Conservation (phyloP, 2,113 vertebrate species). For the Melanostigma gelatinosum region DNA sequence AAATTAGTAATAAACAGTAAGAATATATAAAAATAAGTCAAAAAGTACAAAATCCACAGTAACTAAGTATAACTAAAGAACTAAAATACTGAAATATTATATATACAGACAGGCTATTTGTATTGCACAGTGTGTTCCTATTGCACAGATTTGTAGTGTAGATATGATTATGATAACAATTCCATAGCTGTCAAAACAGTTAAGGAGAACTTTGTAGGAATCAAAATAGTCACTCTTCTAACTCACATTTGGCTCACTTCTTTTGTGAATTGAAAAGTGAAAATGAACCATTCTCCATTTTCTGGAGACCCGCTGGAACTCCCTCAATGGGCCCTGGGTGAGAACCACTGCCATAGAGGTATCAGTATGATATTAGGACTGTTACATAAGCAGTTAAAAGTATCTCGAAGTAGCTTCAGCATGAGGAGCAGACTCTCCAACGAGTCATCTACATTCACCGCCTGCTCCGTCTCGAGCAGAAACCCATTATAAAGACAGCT, state of each 20-base stretch:
- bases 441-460: background rate
- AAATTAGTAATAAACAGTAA: too few relatives aligned
- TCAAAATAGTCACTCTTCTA: background rate
- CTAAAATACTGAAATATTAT: too few relatives aligned
- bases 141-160: too few relatives aligned
- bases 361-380: background rate
- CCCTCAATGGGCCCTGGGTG: background rate
- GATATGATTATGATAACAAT: background rate
- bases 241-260: background rate
- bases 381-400: background rate
- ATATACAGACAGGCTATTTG: too few relatives aligned
- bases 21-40: too few relatives aligned
- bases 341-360: background rate
- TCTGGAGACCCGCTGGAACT: background rate
- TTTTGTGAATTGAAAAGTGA: background rate
- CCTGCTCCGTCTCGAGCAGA: background rate
- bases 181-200: background rate
- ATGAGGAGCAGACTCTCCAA: background rate
- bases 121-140: too few relatives aligned
- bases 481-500: conserved; percentile 17
- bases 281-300: background rate
- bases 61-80: too few relatives aligned
- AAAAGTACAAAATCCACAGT: too few relatives aligned
- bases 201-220: background rate
- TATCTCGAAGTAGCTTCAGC: background rate